Percentiles rank a stretch among this genome's conserved stretches.
These are phyloP conservation scores for Tethya wilhelma DNA, from an alignment of 37 sponge, comb jelly and placozoan species.

Conservation along the genomic window DNA sequence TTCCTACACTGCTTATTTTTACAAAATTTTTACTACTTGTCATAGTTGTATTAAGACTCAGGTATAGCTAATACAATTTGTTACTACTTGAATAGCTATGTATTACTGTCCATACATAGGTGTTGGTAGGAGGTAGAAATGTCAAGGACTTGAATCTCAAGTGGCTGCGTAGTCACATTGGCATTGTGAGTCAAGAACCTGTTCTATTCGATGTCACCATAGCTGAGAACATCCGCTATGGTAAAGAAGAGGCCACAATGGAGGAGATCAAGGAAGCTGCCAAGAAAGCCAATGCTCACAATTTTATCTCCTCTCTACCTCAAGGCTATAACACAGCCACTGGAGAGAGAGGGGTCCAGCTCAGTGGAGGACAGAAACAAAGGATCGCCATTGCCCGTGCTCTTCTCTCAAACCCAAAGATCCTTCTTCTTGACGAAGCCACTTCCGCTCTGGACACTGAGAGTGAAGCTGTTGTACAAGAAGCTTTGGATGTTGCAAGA, in stretches of 20 bases:
- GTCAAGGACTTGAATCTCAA: conserved; percentile 76
- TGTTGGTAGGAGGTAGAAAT: conserved; percentile 68
- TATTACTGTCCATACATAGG: background rate
- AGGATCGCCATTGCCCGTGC: conserved; percentile 90
- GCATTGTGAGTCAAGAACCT: conserved; percentile 95
- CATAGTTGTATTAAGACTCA: background rate
- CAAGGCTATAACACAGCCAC: conserved; percentile 75
- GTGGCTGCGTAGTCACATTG: conserved; percentile 86
- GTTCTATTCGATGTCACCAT: conserved; percentile 89
- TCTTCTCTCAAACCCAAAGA: conserved; percentile 82
- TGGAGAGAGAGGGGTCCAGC: conserved; percentile 82
- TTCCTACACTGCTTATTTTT: too few relatives aligned
- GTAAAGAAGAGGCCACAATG: conserved; percentile 67
- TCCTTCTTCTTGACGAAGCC: conserved; percentile 91
- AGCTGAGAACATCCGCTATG: conserved; percentile 91
- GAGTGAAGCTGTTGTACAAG: conserved; percentile 85
- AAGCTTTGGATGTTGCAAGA: conserved; percentile 86
- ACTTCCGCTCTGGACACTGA: conserved; percentile 91
- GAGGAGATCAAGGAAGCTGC: conserved; percentile 81
- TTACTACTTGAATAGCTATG: too few relatives aligned
- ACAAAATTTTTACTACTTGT: too few relatives aligned
- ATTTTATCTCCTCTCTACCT: conserved; percentile 82
- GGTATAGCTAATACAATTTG: too few relatives aligned
- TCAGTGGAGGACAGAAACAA: conserved; percentile 93
- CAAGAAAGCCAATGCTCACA: conserved; percentile 84